These are phyloP conservation scores for Magallana nippona DNA, from an alignment of 2,888 invertebrate genomes.

Conservation along the genomic window DNA sequence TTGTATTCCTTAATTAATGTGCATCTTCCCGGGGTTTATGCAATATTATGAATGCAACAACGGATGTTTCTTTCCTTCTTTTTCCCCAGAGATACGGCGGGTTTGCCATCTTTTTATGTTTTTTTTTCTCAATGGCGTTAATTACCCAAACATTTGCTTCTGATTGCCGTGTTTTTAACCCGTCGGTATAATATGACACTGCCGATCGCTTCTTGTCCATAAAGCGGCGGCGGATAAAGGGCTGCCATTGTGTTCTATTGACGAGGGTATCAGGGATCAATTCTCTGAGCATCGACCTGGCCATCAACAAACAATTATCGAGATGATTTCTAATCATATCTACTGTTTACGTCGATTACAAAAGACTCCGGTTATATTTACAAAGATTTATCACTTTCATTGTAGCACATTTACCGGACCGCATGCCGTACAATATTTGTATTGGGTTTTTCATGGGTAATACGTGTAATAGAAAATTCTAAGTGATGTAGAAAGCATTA, in stretches of 20 bases:
- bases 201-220: constrained; percentile 5
- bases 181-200: not conserved
- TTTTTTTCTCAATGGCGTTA: not conserved
- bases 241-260: not conserved
- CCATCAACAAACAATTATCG: not conserved
- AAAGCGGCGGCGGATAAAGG: not conserved
- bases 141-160: constrained; percentile 4
- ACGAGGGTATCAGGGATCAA: not conserved
- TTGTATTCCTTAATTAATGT: too few species aligned
- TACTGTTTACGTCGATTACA: too few species aligned
- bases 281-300: not conserved
- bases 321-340: constrained; percentile 13
- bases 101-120: not conserved
- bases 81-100: not conserved
- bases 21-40: too few species aligned
- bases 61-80: not conserved
- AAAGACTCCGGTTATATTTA: too few species aligned
- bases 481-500: too few species aligned
- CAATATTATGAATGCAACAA: too few species aligned
- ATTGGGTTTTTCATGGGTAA: too few species aligned
- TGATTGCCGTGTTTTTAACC: not conserved
- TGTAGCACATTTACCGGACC: too few species aligned
- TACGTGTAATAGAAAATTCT: too few species aligned
- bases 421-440: too few species aligned
- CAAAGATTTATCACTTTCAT: too few species aligned